Percentiles rank a stretch among this genome's conserved stretches.
Conservation (phyloP, 2,888 invertebrate species). For the Minunthozetes semirufus region DNA sequence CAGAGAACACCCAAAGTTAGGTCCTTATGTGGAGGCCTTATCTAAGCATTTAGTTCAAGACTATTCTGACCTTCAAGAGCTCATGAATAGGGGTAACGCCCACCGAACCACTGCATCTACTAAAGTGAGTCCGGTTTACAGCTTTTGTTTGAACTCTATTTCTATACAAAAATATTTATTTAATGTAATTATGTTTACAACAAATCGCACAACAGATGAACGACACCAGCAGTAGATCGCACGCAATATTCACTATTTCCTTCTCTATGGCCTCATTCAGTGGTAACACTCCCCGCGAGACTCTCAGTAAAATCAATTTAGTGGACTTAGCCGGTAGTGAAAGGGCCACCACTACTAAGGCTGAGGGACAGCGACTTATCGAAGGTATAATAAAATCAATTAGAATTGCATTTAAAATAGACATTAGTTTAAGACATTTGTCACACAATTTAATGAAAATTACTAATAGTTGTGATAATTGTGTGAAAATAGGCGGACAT, state of each 20-base stretch:
- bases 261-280: conserved; percentile 56
- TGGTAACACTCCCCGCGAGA: conserved; percentile 75
- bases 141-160: conserved; percentile 38
- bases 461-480: not conserved
- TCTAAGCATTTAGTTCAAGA: conserved; percentile 77
- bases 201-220: conserved; percentile 58
- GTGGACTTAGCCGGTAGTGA: conserved; percentile 85
- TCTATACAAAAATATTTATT: no score
- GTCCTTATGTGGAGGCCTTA: conserved; percentile 77
- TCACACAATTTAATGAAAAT: not conserved
- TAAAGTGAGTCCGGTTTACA: not conserved
- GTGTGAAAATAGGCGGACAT: not conserved
- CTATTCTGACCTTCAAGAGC: conserved; percentile 75
- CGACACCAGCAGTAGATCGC: conserved; percentile 81
- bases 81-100: conserved; percentile 58
- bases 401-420: no score
- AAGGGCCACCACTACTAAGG: conserved; percentile 67
- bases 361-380: conserved; percentile 25
- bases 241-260: conserved; percentile 83
- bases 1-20: conserved; percentile 69
- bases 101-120: conserved; percentile 75
- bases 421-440: no score
- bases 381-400: conserved; percentile 47
- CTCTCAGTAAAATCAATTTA: conserved; percentile 69
- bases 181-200: not conserved